Base-by-base conservation (phyloP, 2,797 vertebrate genomes). In the Lepilemur ruficaudatus region DNA sequence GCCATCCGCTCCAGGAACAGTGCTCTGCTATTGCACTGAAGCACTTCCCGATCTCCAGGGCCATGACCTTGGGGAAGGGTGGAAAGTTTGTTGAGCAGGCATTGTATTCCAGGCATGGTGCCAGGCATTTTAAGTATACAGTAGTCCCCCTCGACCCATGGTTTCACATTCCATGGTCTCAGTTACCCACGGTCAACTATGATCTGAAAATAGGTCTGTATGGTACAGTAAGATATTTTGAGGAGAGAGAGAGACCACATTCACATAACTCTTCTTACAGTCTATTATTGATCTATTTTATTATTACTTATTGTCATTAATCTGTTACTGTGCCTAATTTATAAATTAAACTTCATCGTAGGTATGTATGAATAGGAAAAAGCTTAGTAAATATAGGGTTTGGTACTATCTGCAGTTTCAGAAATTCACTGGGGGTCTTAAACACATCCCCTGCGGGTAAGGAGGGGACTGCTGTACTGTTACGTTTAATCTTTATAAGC, bases 1-100 rank as follows among this genome's bases (percentile, higher is more conserved):
- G 55, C n/a, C 7, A 1, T 35, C 35, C 11, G 72, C 55, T 79
- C 38, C 41, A 8, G 32, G 48, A 30, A n/a, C 69, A 14, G 46
- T 12, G 15, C 48, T 48, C 18, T 0, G 0, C 67, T 30, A 10
- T n/a, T 5, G 4, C 9, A 2, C 28, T 10, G 18, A 28, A 52
- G 55, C 43, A 11, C 72, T 67, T 35, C 11, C 13, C 2, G 0
- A 5, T 35, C 30, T 32, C 22, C 1, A 32, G 23, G 61, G 13
- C 7, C 67, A 3, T 72, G 57, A 67, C 43, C 67, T 14, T 55
- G 43, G 15, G 12, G 32, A 61, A 65, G 38, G 38, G 30, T 18
- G 32, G 63, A 79, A 55, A 13, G 80, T 63, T 88, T 86, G 30
- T 41, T 30, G 59, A 72, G 9, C 9, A 3, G 17, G 25, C 55